A percentile compares a stretch with the other conserved stretches of the same genome.
phyloP scores from a whole-genome alignment of 2,797 vertebrate species.

The Hydrophis major region DNA sequence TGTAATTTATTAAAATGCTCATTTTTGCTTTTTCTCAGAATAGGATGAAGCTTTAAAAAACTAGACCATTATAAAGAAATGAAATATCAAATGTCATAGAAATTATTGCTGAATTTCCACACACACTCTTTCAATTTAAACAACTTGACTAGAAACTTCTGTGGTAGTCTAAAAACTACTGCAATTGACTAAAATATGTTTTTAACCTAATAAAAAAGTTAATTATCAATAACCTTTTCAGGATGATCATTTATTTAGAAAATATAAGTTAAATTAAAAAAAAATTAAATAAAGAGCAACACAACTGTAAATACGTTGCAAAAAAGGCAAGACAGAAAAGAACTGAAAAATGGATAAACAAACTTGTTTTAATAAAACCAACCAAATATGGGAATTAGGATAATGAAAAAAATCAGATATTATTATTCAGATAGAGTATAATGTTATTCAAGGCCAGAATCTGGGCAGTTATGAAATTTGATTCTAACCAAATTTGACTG shows the following conservation, averaged over 20 bases:
- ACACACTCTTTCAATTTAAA: not conserved
- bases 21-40: not conserved
- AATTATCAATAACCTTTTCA: not conserved
- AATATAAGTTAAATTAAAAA: not conserved
- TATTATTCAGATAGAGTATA: not conserved
- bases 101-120: not conserved
- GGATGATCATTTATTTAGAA: not conserved
- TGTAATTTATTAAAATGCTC: not conserved
- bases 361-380: not conserved
- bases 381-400: not conserved
- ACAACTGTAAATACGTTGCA: not conserved
- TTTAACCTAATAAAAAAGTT: not conserved
- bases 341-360: not conserved
- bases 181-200: not conserved
- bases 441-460: not conserved
- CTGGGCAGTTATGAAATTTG: not conserved
- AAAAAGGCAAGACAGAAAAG: not conserved
- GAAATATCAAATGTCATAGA: not conserved
- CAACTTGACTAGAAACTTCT: not conserved
- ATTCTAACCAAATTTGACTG: not conserved
- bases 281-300: not conserved
- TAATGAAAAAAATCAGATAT: not conserved
- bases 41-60: not conserved
- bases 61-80: not conserved
- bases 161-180: not conserved